Conservation (phyloP, 1,140 invertebrate genomes). For the Aphaenogaster floridana region DNA sequence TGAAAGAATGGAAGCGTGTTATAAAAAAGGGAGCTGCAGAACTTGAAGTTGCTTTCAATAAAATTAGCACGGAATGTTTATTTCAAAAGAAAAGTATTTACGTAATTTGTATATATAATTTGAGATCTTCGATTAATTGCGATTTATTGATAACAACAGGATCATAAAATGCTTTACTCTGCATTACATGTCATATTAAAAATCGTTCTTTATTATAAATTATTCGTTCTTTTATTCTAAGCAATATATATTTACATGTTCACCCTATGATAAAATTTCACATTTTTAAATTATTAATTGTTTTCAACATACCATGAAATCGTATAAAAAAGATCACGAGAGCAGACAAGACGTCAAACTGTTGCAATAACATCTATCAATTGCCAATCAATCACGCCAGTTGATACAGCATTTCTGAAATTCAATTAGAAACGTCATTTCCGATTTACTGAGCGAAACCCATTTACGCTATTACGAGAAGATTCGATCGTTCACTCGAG, state of each 20-base stretch:
- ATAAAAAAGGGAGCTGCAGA: background rate
- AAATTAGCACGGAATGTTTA: background rate
- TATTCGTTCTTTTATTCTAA: background rate
- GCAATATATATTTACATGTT: background rate
- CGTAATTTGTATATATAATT: background rate
- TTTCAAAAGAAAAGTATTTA: background rate
- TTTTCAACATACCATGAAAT: background rate
- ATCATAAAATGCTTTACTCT: background rate
- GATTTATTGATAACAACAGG: background rate
- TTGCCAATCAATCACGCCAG: background rate
- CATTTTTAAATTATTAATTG: background rate
- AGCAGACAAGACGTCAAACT: background rate
- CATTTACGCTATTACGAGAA: constrained; percentile 27
- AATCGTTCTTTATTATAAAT: background rate
- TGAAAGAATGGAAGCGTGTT: background rate
- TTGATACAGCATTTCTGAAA: constrained; percentile 8
- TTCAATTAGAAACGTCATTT: constrained; percentile 11
- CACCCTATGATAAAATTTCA: background rate
- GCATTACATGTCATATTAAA: background rate
- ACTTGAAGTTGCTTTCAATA: background rate
- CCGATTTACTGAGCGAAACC: constrained; percentile 7
- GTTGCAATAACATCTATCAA: background rate
- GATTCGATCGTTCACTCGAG: constrained; percentile 23
- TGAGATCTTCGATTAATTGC: background rate
- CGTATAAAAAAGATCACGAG: background rate